Base-by-base conservation (phyloP, 2,797 vertebrate genomes). In the Enteromius trimaculatus region DNA sequence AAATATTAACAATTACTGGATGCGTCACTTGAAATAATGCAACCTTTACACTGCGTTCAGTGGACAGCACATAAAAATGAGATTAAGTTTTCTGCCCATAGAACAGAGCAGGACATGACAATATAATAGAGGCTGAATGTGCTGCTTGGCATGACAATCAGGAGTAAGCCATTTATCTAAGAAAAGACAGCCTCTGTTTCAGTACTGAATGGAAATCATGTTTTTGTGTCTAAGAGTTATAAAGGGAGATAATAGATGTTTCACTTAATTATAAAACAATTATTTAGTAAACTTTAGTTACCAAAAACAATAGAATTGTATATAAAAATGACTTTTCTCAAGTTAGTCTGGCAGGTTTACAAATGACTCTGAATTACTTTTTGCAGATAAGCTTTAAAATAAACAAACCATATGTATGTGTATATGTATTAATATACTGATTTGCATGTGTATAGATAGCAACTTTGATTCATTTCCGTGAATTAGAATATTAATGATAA, bases 11-110 rank as follows among this genome's bases (percentile, higher is more conserved):
- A 47, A n/a, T 60, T 10, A 2, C 34, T 39, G 3, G n/a, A 65
- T 1, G 17, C 10, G 49, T 6, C 31, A 31, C 1, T 55, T 74
- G 77, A 83, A 80, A 72, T 72, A 68, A 42, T 39, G 62, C 62
- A 75, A 81, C 80, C 51, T 83, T 80, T 74, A 76, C 16, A 2
- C 16, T 37, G 62, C 6, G 31, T 58, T 84, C 65, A 84, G 64
- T 77, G 64, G 65, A 80, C 77, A 72, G 29, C 47, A 70, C 51
- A 26, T 79, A 44, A 86, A 83, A 78, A 84, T 58, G 42, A 85
- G 80, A 88, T 88, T 83, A 79, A 21, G 77, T 19, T 85, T 80
- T 80, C 62, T 62, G 71, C 60, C 82, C 72, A 69, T 58, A 69
- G 37, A 75, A 62, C 55, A 53, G 23, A 82, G 83, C 77, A 64